phyloP scores from a whole-genome alignment of 2,113 vertebrate genomes.

The Brachyhypopomus occidentalis region DNA sequence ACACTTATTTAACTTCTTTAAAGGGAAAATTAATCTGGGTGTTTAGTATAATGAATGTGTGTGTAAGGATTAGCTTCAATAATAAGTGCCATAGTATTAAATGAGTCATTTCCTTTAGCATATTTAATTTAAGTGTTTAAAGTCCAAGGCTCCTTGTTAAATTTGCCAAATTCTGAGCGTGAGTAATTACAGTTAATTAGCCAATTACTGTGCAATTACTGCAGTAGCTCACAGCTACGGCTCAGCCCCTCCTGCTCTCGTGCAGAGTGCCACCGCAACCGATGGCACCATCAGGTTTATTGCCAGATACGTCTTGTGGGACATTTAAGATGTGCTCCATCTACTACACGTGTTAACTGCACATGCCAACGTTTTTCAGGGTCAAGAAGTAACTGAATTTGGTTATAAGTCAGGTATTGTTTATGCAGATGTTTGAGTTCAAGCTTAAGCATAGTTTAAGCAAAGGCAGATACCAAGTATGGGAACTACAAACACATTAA shows the following conservation, averaged over 20 bases:
- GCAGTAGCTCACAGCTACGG: neutral
- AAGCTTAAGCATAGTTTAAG: no score
- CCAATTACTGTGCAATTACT: neutral
- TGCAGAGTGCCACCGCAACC: neutral
- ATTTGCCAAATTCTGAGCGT: neutral
- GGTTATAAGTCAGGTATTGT: no score
- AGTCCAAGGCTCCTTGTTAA: neutral
- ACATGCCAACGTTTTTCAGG: neutral
- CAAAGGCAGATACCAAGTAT: neutral
- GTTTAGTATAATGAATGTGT: neutral
- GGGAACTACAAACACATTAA: neutral
- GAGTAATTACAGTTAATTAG: constrained; percentile 2
- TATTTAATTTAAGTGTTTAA: neutral
- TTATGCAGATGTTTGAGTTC: no score
- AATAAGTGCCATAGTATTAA: neutral
- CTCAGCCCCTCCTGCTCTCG: neutral
- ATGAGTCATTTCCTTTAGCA: neutral
- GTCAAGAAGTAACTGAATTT: no score
- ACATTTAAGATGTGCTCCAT: neutral
- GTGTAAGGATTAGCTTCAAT: neutral
- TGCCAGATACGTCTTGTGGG: neutral
- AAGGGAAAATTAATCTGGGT: neutral
- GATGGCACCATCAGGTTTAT: neutral
- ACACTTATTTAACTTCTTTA: neutral
- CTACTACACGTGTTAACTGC: constrained; percentile 4